Conservation (phyloP, 2,888 invertebrate species). For the Pyrrhosoma nymphula region DNA sequence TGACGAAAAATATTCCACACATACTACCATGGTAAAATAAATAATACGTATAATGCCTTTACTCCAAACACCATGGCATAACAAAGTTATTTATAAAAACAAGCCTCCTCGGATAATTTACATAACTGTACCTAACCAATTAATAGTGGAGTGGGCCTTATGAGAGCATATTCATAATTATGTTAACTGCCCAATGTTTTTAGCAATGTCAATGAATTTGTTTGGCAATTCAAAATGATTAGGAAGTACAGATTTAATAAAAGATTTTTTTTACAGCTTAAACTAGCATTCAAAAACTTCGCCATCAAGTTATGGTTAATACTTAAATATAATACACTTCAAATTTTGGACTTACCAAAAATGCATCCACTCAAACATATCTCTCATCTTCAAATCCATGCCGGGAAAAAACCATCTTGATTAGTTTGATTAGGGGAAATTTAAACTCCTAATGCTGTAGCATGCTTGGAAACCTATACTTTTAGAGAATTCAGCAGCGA, state of each 20-base stretch:
- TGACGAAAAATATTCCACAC: not conserved
- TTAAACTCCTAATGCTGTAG: not conserved
- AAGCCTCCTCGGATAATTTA: not conserved
- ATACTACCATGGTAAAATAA: conserved; percentile 1
- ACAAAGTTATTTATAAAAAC: conserved; percentile 35
- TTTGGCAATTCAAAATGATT: not conserved
- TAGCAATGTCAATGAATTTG: not conserved
- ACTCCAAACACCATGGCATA: conserved; percentile 35
- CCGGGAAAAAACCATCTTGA: not conserved
- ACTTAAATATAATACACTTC: not conserved
- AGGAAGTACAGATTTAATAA: not conserved
- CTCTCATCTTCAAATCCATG: not conserved
- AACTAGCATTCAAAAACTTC: not conserved
- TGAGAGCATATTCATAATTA: not conserved
- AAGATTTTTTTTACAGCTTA: not conserved
- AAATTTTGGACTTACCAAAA: not conserved
- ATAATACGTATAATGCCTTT: conserved; percentile 14
- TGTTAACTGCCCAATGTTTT: not conserved
- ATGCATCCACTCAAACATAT: not conserved
- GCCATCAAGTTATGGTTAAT: not conserved
- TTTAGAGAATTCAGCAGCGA: not conserved
- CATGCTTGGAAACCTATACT: not conserved
- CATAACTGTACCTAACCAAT: not conserved
- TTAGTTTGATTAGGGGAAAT: not conserved
- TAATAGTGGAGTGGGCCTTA: not conserved